A percentile compares a stretch with the other conserved stretches of the same genome.
These are phyloP conservation scores for Habroteleia sp. DNA, from an alignment of 2,888 invertebrate genomes.

Conservation along the genomic window DNA sequence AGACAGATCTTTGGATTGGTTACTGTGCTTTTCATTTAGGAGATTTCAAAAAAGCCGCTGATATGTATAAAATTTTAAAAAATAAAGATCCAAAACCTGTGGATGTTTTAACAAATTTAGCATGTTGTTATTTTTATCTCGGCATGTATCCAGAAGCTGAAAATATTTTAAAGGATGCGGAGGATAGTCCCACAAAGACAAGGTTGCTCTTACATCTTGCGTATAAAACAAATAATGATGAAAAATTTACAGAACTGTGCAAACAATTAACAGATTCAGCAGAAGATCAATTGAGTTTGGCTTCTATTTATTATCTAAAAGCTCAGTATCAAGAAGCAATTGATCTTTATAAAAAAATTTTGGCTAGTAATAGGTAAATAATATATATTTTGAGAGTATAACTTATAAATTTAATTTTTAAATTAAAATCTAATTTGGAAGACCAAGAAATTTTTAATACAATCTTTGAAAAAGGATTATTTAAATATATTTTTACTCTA, in stretches of 20 bases:
- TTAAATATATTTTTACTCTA: too few species aligned
- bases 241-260: constrained; percentile 90
- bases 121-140: constrained; percentile 97
- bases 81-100: constrained; percentile 81
- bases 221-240: constrained; percentile 94
- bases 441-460: too few species aligned
- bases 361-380: constrained; percentile 96
- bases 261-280: constrained; percentile 92
- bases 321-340: constrained; percentile 99
- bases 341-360: constrained; percentile 96
- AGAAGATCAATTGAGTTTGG: constrained; percentile 97
- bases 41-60: constrained; percentile 88
- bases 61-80: constrained; percentile 84
- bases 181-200: constrained; percentile 86
- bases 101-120: constrained; percentile 89
- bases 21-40: constrained; percentile 98
- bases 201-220: constrained; percentile 95
- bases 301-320: constrained; percentile 96
- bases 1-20: constrained; percentile 92
- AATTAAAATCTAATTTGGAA: not conserved
- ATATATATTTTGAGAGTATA: too few species aligned
- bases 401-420: not conserved
- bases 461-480: too few species aligned
- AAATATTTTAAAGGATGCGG: constrained; percentile 85
- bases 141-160: constrained; percentile 91